Percentiles rank a stretch among this genome's conserved stretches.
Conservation (phyloP, 2,797 vertebrate species). For the Cottoperca gobio region DNA sequence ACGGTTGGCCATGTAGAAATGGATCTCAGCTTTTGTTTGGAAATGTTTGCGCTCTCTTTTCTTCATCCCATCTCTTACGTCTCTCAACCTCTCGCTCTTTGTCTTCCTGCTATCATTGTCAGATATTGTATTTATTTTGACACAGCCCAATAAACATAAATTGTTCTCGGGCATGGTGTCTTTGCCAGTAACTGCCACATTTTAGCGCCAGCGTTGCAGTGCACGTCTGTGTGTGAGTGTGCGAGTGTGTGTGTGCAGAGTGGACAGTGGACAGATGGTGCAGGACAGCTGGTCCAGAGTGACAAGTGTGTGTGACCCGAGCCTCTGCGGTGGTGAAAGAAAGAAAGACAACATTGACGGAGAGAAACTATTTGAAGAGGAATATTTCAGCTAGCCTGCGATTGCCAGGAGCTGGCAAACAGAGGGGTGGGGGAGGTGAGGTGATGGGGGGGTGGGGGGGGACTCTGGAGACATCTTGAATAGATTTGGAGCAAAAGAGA, state of each 20-base stretch:
- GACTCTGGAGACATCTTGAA: slow-evolving; percentile 75
- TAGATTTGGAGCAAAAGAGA: slow-evolving; percentile 70
- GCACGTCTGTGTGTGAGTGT: slow-evolving; percentile 51
- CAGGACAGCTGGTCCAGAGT: slow-evolving; percentile 85
- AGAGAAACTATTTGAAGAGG: slow-evolving; percentile 87
- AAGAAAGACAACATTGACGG: slow-evolving; percentile 88
- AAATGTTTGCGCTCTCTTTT: slow-evolving; percentile 41
- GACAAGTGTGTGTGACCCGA: slow-evolving; percentile 85
- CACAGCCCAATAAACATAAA: slow-evolving; percentile 71
- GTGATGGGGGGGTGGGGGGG: slow-evolving; percentile 20
- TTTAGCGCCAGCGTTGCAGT: slow-evolving; percentile 44
- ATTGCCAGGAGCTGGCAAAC: slow-evolving; percentile 80
- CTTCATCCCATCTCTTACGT: neutral
- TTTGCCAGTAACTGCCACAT: slow-evolving; percentile 66
- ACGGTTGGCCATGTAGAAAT: slow-evolving; percentile 58
- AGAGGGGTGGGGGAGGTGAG: slow-evolving; percentile 43
- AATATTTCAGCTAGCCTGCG: slow-evolving; percentile 82
- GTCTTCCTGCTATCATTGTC: slow-evolving; percentile 51
- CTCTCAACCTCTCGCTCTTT: slow-evolving; percentile 30
- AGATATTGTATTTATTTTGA: slow-evolving; percentile 74
- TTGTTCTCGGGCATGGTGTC: slow-evolving; percentile 47
- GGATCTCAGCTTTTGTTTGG: slow-evolving; percentile 57
- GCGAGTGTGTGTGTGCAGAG: slow-evolving; percentile 44
- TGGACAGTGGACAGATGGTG: slow-evolving; percentile 85
- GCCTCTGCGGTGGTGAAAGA: slow-evolving; percentile 82